phyloP scores from a whole-genome alignment of 1,140 invertebrate genomes.

The Orchestia grillus region DNA sequence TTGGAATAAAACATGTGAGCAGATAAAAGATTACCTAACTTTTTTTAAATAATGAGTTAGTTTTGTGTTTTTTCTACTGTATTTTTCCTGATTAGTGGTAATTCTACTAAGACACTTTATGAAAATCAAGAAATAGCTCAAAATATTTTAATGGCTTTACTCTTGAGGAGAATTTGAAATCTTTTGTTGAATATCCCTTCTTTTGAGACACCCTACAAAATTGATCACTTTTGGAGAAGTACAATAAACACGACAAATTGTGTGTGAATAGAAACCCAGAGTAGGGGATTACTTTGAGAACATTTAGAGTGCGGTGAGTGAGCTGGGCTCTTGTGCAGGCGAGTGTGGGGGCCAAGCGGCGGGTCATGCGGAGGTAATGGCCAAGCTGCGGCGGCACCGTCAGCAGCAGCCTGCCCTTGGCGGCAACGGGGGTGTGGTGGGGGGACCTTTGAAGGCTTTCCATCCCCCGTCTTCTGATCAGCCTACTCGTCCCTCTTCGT shows the following conservation, averaged over 20 bases:
- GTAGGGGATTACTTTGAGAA: background rate
- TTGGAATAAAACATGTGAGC: too few relatives aligned
- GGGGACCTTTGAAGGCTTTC: background rate
- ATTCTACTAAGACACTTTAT: too few relatives aligned
- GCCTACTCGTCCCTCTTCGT: background rate
- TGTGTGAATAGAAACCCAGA: background rate
- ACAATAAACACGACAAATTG: background rate
- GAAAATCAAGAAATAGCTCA: background rate
- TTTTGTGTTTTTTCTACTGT: too few relatives aligned
- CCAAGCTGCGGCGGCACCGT: slow-evolving; percentile 25
- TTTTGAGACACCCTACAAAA: too few relatives aligned
- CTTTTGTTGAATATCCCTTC: too few relatives aligned
- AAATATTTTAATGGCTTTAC: background rate
- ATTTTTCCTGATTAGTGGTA: too few relatives aligned
- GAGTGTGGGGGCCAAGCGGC: background rate
- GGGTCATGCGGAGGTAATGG: background rate
- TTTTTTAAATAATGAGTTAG: too few relatives aligned
- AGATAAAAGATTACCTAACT: too few relatives aligned
- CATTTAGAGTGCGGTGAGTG: background rate
- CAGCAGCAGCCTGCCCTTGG: background rate
- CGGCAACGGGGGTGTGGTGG: background rate
- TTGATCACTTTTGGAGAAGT: background rate
- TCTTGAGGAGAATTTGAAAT: background rate
- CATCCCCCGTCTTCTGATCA: background rate
- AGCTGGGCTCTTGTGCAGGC: background rate